Base-by-base conservation (phyloP, 2,888 invertebrate genomes). In the Unio delphinus region DNA sequence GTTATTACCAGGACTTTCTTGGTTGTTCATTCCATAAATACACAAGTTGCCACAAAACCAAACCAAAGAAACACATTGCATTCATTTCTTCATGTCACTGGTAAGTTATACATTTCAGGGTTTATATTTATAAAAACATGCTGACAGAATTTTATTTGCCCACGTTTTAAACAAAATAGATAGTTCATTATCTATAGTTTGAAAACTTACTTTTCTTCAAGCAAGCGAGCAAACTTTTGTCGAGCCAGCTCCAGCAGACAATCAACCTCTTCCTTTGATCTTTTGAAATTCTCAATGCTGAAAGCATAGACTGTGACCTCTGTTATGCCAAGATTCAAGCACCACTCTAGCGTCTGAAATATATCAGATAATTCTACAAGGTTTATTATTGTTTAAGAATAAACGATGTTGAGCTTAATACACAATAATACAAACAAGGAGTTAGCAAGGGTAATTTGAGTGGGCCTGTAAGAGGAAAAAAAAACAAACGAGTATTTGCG, bases 241-340 rank as follows among this genome's bases (percentile, higher is more conserved):
- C 93, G 92, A 0, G 98, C 96, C 73, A 99, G 91, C 76, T 95
- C 92, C 94, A 99, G 94, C 56, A 99, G 91, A 17, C 94, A 94
- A 81, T 94, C 93, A 0, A 99, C 97, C 92, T 99, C 98, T 67
- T 96, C 95, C 86, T 93, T 91, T 69, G 93, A 94, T 68, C 99
- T 92, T 89, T 98, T 98, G 87, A 98, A 99, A 90, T 99, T 99
- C 91, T 99, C 99, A 88, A 99, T 98, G 90, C 98, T 98, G 90
- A 99, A 99, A 56, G 99, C 99, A 91, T 98, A 99, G 1, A 99
- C 96, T 11, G 99, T 99, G 0, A 99, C 97, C 92, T 99, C 98
- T 56, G 93, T 92, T 74, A 99, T 94, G 17, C 96, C 98, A 70
- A 99, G 91, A 88, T 97, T 95, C 69, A 95, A 91, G 89, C 99